phyloP scores from a whole-genome alignment of 2,113 vertebrate genomes.

The Litocranius walleri region DNA sequence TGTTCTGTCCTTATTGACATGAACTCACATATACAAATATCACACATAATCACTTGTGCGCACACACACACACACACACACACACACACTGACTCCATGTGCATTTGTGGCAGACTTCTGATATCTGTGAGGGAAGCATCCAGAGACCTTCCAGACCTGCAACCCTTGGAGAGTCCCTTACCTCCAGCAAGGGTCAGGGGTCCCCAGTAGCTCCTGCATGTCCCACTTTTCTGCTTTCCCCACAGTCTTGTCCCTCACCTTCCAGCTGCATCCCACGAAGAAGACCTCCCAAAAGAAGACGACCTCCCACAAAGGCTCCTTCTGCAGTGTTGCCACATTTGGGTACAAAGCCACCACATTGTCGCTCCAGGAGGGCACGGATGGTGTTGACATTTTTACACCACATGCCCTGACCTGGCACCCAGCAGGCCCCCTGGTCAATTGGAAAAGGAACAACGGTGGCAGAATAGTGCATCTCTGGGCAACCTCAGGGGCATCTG shows the following conservation, averaged over 20 bases:
- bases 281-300: background rate
- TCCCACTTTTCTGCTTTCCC: background rate
- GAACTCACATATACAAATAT: background rate
- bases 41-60: background rate
- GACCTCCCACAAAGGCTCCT: background rate
- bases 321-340: fast-evolving
- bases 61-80: background rate
- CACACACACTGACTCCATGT: too few species aligned
- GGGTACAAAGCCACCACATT: background rate
- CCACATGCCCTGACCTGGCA: background rate
- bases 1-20: background rate
- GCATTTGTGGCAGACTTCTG: background rate
- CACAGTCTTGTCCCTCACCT: background rate
- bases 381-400: too few species aligned
- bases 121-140: background rate
- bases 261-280: background rate
- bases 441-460: background rate
- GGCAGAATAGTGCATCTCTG: background rate
- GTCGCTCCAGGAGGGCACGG: fast-evolving
- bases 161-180: background rate
- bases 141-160: background rate
- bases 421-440: background rate
- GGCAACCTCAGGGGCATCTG: background rate
- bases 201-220: background rate
- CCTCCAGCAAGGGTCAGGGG: background rate